phyloP scores from a whole-genome alignment of 1,140 invertebrate species.

The Tribolium madens region DNA sequence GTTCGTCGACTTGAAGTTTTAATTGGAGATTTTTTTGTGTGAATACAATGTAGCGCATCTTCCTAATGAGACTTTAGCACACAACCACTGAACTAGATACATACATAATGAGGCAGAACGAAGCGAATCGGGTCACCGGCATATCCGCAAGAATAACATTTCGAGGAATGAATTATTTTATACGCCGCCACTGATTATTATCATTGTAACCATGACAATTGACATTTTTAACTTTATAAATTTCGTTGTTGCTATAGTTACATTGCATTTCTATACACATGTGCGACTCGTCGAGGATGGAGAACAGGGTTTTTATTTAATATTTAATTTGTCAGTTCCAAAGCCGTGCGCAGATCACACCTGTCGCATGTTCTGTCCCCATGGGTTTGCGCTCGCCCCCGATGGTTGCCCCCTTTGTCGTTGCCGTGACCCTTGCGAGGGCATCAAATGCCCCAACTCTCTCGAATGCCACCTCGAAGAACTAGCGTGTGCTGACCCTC shows the following conservation, averaged over 20 bases:
- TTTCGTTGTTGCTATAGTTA: too few relatives aligned
- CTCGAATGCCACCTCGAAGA: slow-evolving; percentile 84
- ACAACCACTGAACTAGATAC: slow-evolving; percentile 29
- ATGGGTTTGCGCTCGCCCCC: slow-evolving; percentile 80
- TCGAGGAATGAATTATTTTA: too few relatives aligned
- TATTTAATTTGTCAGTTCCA: slow-evolving; percentile 63
- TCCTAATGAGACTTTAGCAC: slow-evolving; percentile 26
- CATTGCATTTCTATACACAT: too few relatives aligned
- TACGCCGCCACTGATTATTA: too few relatives aligned
- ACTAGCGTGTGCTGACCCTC: slow-evolving; percentile 78
- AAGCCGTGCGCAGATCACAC: slow-evolving; percentile 80
- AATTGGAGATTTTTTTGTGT: neutral
- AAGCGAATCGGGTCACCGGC: slow-evolving; percentile 5
- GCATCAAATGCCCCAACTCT: slow-evolving; percentile 79
- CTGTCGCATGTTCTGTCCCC: slow-evolving; percentile 89
- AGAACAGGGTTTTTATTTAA: too few relatives aligned
- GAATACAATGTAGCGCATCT: slow-evolving; percentile 15
- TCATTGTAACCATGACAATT: too few relatives aligned
- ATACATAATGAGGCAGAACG: slow-evolving; percentile 10
- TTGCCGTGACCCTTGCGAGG: slow-evolving; percentile 83
- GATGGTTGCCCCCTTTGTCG: slow-evolving; percentile 84
- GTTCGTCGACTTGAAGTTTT: neutral
- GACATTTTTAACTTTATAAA: too few relatives aligned
- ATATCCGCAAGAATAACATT: slow-evolving; percentile 2
- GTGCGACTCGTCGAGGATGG: too few relatives aligned